Percentiles rank a stretch among this genome's conserved stretches.
phyloP scores from a whole-genome alignment of 2,113 vertebrate species.

The Speoplatyrhinus poulsoni region DNA sequence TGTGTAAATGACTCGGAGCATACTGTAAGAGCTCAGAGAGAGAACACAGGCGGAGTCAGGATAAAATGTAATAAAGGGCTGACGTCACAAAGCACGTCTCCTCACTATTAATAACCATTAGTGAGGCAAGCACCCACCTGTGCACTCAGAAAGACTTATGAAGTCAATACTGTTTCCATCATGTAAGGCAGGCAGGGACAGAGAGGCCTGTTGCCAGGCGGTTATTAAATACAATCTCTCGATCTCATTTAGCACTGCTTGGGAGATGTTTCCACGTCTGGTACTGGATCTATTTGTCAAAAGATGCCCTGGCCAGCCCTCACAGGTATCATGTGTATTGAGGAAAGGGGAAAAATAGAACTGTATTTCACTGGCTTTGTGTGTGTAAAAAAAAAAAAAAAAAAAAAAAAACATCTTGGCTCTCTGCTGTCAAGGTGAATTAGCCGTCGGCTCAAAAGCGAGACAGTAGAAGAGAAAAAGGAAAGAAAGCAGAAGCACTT shows the following conservation, averaged over 20 bases:
- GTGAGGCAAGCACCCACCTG: slow-evolving; percentile 15
- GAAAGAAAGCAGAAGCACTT: slow-evolving; percentile 3
- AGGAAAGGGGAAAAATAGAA: neutral
- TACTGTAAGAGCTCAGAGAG: neutral
- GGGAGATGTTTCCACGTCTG: slow-evolving; percentile 11
- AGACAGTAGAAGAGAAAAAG: slow-evolving; percentile 19
- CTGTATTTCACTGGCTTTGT: slow-evolving; percentile 1
- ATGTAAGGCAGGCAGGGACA: slow-evolving; percentile 11
- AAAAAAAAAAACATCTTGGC: neutral
- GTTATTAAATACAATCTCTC: slow-evolving; percentile 26
- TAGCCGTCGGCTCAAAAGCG: slow-evolving; percentile 16
- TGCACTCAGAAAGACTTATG: slow-evolving; percentile 36
- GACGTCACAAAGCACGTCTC: slow-evolving; percentile 7
- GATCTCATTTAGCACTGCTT: slow-evolving; percentile 11
- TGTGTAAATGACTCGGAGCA: slow-evolving; percentile 25
- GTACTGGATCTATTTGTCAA: slow-evolving; percentile 16
- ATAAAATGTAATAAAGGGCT: too few relatives aligned
- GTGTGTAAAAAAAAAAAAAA: neutral
- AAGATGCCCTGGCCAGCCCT: neutral
- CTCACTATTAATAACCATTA: slow-evolving; percentile 47
- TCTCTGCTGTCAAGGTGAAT: slow-evolving; percentile 29
- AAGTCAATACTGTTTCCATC: slow-evolving; percentile 45
- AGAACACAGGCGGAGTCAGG: too few relatives aligned
- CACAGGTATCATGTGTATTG: slow-evolving; percentile 7
- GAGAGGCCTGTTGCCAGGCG: neutral